Conservation (phyloP, 2,113 vertebrate species). For the Campylomormyrus tamandua region DNA sequence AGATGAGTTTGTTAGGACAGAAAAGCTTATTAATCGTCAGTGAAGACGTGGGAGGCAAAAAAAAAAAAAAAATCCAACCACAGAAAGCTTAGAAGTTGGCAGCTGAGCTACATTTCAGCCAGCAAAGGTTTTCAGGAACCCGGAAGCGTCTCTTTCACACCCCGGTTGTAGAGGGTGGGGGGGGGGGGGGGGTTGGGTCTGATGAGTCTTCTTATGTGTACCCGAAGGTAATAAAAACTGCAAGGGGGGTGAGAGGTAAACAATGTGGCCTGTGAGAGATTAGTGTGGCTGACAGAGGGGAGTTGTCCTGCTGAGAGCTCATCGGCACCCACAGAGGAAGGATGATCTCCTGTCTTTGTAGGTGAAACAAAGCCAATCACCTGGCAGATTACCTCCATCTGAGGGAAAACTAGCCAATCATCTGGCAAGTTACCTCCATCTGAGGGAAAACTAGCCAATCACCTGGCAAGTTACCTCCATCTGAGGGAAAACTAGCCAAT, state of each 20-base stretch:
- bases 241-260: background rate
- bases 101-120: background rate
- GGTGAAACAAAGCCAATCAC: background rate
- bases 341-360: too few relatives aligned
- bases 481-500: background rate
- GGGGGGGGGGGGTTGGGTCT: background rate
- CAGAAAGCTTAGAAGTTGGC: background rate
- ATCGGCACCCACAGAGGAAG: background rate
- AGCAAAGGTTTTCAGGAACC: background rate
- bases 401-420: background rate
- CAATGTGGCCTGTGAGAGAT: background rate
- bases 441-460: background rate
- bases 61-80: background rate
- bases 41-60: background rate
- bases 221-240: background rate
- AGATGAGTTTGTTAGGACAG: background rate
- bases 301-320: constrained; percentile 4
- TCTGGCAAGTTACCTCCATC: background rate
- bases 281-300: background rate
- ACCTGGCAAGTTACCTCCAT: background rate
- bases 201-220: constrained; percentile 4
- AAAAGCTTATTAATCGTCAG: background rate
- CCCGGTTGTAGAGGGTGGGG: too few relatives aligned
- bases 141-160: too few relatives aligned
- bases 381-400: background rate